These are phyloP conservation scores for Gonocerus acuteangulatus DNA, from an alignment of 2,888 invertebrate species.

Conservation along the genomic window DNA sequence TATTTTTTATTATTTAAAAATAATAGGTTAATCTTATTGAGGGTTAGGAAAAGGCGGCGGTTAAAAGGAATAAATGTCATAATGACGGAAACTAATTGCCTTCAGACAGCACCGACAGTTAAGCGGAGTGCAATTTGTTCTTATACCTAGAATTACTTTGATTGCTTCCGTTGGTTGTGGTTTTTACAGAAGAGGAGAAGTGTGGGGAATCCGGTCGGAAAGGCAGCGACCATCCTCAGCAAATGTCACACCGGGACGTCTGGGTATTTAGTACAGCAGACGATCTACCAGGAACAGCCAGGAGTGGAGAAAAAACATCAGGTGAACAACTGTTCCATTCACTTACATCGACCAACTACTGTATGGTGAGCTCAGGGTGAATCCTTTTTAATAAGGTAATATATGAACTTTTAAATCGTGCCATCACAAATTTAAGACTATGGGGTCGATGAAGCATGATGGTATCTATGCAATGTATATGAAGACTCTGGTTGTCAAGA, in stretches of 20 bases:
- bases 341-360: too few relatives aligned
- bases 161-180: constrained; percentile 18
- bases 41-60: background rate
- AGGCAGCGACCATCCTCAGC: background rate
- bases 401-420: too few relatives aligned
- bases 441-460: too few relatives aligned
- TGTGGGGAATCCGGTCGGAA: background rate
- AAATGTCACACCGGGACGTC: constrained; percentile 15
- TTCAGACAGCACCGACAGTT: constrained; percentile 3
- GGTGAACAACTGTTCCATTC: background rate
- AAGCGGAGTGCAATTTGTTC: constrained; percentile 13
- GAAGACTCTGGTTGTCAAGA: too few relatives aligned
- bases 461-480: too few relatives aligned
- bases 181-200: background rate
- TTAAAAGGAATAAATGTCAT: background rate
- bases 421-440: too few relatives aligned
- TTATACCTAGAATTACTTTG: constrained; percentile 22
- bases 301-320: background rate
- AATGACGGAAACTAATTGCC: constrained; percentile 5
- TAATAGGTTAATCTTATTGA: background rate
- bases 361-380: too few relatives aligned
- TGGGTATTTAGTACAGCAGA: constrained; percentile 20
- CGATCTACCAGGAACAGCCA: constrained; percentile 3
- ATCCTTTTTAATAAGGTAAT: too few relatives aligned
- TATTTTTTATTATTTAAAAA: background rate